These are phyloP conservation scores for Gymnodraco acuticeps DNA, from an alignment of 2,797 vertebrate species.

Conservation along the genomic window DNA sequence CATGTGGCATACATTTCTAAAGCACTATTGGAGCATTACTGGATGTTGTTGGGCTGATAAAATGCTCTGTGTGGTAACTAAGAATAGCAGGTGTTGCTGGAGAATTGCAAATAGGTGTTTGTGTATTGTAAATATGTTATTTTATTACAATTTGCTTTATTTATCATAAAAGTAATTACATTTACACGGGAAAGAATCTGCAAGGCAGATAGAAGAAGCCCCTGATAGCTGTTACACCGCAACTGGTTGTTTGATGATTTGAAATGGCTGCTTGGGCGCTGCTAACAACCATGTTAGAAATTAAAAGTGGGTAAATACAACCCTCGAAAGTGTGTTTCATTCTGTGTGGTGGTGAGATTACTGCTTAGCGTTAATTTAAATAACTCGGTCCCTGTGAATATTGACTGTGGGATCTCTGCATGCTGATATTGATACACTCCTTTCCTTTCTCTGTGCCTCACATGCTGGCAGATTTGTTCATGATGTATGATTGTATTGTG, in stretches of 20 bases:
- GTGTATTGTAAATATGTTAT: constrained; percentile 31
- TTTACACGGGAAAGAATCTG: constrained; percentile 28
- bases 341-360: constrained; percentile 13
- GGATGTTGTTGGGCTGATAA: constrained; percentile 51
- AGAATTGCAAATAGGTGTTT: constrained; percentile 39
- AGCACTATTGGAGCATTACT: constrained; percentile 45
- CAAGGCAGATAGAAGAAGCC: constrained; percentile 30
- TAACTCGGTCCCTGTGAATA: constrained; percentile 23
- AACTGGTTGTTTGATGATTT: constrained; percentile 45
- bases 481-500: constrained; percentile 45
- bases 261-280: constrained; percentile 53
- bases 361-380: constrained; percentile 28
- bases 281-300: constrained; percentile 56
- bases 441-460: too few relatives aligned
- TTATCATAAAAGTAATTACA: constrained; percentile 56
- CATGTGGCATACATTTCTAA: constrained; percentile 70
- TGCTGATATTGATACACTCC: not conserved
- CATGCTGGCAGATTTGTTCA: not conserved
- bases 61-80: constrained; percentile 42
- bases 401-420: constrained; percentile 2
- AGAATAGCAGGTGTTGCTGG: constrained; percentile 43
- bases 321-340: constrained; percentile 62
- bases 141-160: constrained; percentile 53
- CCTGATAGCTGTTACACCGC: constrained; percentile 35
- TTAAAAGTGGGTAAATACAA: constrained; percentile 46